Evolutionary conservation across 2,888 invertebrate species (phyloP).

Genomic region (Mythimna vitellina): DNA sequence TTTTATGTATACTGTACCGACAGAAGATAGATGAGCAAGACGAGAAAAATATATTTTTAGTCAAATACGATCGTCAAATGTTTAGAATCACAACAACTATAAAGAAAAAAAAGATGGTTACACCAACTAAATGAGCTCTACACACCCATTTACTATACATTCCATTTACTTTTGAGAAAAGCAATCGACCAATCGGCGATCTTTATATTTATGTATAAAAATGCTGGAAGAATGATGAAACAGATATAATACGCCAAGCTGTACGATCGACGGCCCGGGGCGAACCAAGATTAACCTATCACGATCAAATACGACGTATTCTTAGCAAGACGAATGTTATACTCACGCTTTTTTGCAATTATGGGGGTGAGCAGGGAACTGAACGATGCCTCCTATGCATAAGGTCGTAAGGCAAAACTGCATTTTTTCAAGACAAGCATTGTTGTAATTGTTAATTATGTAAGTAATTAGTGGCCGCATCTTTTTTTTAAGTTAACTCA

Average conservation of each 20-base stretch:
- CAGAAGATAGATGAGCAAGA: no score
- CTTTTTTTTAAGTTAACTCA: no score
- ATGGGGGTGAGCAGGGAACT: constrained; percentile 8
- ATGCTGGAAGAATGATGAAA: constrained; percentile 44
- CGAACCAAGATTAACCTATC: constrained; percentile 60
- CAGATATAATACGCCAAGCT: constrained; percentile 49
- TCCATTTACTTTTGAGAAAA: constrained; percentile 35
- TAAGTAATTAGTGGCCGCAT: no score
- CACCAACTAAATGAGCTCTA: neutral
- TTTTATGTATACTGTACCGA: no score
- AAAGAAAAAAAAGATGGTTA: neutral
- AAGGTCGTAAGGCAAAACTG: no score
- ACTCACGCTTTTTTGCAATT: constrained; percentile 8
- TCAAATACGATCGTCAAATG: neutral
- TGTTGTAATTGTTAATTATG: no score
- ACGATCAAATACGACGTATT: constrained; percentile 50
- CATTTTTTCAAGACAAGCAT: no score
- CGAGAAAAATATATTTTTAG: no score
- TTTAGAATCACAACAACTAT: neutral
- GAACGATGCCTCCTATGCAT: no score
- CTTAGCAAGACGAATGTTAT: constrained; percentile 36
- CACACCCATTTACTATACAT: neutral
- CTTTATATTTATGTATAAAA: constrained; percentile 28
- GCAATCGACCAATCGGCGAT: constrained; percentile 35
- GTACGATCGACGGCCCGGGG: constrained; percentile 50